Percentiles rank a stretch among this genome's conserved stretches.
Evolutionary conservation across 2,113 vertebrate genomes (phyloP).

Genomic region (Chlamydotis undulata): DNA sequence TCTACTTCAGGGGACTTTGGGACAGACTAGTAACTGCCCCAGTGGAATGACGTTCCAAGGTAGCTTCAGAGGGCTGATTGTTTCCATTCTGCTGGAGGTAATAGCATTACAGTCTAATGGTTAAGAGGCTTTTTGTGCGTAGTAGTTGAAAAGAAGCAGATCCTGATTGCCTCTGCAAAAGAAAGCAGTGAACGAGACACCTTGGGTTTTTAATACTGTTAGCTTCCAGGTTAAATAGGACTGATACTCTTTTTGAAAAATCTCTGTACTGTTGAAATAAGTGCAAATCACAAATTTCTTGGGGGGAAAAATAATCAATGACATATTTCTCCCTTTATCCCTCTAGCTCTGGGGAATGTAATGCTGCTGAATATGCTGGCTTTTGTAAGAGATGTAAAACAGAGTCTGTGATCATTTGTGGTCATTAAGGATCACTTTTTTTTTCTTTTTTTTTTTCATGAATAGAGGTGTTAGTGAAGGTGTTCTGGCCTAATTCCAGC

Average conservation of each 20-base stretch:
- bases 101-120: not conserved
- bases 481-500: conserved; percentile 58
- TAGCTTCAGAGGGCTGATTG: not conserved
- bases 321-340: conserved; percentile 19
- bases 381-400: conserved; percentile 57
- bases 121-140: not conserved
- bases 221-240: conserved; percentile 8
- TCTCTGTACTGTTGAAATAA: not conserved
- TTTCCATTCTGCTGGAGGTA: not conserved
- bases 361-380: not conserved
- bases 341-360: conserved; percentile 12
- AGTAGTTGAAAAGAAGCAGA: conserved; percentile 10
- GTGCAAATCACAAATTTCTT: conserved; percentile 12
- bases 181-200: not conserved
- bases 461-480: conserved; percentile 66
- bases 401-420: conserved; percentile 52
- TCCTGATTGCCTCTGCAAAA: not conserved
- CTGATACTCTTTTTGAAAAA: conserved; percentile 1
- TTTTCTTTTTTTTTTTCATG: not conserved
- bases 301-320: not conserved
- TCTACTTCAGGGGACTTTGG: not conserved
- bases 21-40: not conserved
- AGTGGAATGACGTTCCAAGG: not conserved
- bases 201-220: not conserved
- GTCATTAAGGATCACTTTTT: conserved; percentile 47